Conservation (phyloP, 2,797 vertebrate species). For the Hemibagrus guttatus region DNA sequence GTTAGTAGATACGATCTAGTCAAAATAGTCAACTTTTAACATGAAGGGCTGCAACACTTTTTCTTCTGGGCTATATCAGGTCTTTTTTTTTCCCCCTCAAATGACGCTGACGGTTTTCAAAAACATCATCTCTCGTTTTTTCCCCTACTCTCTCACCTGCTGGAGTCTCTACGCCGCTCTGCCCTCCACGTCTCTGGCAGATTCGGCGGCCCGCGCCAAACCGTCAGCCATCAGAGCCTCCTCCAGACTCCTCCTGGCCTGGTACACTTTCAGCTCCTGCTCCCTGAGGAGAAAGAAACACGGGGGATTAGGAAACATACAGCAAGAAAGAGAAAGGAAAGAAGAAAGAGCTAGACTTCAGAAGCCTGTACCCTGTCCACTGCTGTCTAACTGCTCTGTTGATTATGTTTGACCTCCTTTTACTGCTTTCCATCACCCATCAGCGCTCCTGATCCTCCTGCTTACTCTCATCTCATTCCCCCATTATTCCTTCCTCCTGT, state of each 20-base stretch:
- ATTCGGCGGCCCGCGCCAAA: constrained; percentile 75
- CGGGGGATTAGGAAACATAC: constrained; percentile 4
- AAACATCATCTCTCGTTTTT: not conserved
- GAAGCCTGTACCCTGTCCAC: constrained; percentile 27
- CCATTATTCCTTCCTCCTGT: constrained; percentile 19
- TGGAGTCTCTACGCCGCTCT: constrained; percentile 61
- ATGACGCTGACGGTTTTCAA: not conserved
- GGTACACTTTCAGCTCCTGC: constrained; percentile 82
- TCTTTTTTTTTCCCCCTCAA: not conserved
- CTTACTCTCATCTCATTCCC: constrained; percentile 10
- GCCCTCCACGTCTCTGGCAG: constrained; percentile 69
- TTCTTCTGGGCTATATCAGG: not conserved
- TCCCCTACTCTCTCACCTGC: constrained; percentile 44
- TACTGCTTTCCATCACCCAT: constrained; percentile 43
- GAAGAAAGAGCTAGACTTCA: constrained; percentile 18
- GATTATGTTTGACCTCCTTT: constrained; percentile 49
- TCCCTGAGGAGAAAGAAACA: constrained; percentile 68
- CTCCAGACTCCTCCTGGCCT: constrained; percentile 81
- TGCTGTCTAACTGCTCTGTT: constrained; percentile 38
- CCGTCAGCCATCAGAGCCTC: constrained; percentile 82
- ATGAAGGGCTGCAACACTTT: not conserved
- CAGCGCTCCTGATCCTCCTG: constrained; percentile 20
- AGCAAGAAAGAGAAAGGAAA: not conserved
- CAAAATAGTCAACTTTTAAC: not conserved
- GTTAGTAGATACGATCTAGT: not conserved